Evolutionary conservation across 2,113 vertebrate genomes (phyloP).

Genomic region (Hiodon alosoides): DNA sequence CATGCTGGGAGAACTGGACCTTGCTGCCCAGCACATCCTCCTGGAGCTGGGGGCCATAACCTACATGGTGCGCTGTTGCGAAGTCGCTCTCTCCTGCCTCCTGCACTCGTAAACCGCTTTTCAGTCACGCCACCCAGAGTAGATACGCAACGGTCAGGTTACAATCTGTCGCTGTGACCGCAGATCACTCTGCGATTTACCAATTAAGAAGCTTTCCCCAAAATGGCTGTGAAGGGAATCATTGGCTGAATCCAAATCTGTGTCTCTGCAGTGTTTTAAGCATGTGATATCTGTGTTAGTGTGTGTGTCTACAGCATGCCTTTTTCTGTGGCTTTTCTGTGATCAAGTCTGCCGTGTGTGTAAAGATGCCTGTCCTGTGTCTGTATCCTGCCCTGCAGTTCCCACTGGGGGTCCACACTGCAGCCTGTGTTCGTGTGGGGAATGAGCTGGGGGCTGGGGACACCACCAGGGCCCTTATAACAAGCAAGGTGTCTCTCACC

Average conservation of each 20-base stretch:
- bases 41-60: conserved; percentile 68
- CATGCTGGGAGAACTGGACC: conserved; percentile 70
- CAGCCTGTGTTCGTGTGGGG: conserved; percentile 72
- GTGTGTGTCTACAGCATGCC: background rate
- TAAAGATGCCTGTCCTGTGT: conserved; percentile 10
- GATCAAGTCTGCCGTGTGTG: background rate
- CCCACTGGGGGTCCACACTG: conserved; percentile 72
- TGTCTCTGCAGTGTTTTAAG: background rate
- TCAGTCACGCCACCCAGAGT: background rate
- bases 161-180: background rate
- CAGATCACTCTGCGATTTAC: too few species aligned
- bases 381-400: conserved; percentile 55
- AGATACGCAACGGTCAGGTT: background rate
- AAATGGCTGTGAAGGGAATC: too few species aligned
- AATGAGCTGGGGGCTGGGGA: conserved; percentile 77
- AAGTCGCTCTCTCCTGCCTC: background rate
- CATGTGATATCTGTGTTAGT: background rate
- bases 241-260: too few species aligned
- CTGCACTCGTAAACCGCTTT: conserved; percentile 3
- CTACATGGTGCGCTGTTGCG: conserved; percentile 72
- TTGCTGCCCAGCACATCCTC: conserved; percentile 79
- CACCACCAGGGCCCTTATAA: conserved; percentile 60
- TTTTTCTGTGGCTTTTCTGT: background rate
- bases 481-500: conserved; percentile 63
- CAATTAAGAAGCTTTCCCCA: too few species aligned